Conservation (phyloP, 2,797 vertebrate genomes). For the Rhyacichthys aspro region DNA sequence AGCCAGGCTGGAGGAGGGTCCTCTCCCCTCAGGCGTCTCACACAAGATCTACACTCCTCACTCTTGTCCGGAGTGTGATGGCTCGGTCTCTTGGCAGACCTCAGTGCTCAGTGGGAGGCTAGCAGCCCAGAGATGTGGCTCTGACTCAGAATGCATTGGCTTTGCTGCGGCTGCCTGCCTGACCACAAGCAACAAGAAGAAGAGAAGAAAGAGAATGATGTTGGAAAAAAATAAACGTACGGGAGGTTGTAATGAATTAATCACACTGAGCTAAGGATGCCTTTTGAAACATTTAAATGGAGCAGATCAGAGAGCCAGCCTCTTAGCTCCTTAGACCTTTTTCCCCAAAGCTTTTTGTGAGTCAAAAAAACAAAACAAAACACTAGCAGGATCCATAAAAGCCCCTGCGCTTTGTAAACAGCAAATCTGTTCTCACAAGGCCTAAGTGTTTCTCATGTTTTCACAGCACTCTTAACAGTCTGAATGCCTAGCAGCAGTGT, state of each 20-base stretch:
- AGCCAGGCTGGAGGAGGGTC: constrained; percentile 24
- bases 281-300: constrained; percentile 57
- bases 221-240: constrained; percentile 36
- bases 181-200: constrained; percentile 1
- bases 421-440: constrained; percentile 50
- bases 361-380: constrained; percentile 35
- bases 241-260: constrained; percentile 47
- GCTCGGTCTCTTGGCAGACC: constrained; percentile 47
- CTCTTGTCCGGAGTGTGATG: constrained; percentile 38
- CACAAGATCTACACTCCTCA: constrained; percentile 47
- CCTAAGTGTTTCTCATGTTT: constrained; percentile 67
- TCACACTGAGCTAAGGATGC: constrained; percentile 47
- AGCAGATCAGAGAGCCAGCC: constrained; percentile 47
- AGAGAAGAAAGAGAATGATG: constrained; percentile 11
- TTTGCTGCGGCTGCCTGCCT: constrained; percentile 16
- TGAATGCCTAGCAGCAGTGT: constrained; percentile 49
- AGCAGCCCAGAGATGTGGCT: constrained; percentile 34
- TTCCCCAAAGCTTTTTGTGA: constrained; percentile 43
- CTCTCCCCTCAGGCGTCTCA: constrained; percentile 44
- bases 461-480: constrained; percentile 61
- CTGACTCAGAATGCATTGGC: constrained; percentile 46
- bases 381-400: constrained; percentile 49
- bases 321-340: constrained; percentile 36
- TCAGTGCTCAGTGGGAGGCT: constrained; percentile 38
- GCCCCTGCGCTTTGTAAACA: constrained; percentile 63